These are phyloP conservation scores for Hippocampus guttulatus DNA, from an alignment of 2,113 vertebrate genomes.

Conservation along the genomic window DNA sequence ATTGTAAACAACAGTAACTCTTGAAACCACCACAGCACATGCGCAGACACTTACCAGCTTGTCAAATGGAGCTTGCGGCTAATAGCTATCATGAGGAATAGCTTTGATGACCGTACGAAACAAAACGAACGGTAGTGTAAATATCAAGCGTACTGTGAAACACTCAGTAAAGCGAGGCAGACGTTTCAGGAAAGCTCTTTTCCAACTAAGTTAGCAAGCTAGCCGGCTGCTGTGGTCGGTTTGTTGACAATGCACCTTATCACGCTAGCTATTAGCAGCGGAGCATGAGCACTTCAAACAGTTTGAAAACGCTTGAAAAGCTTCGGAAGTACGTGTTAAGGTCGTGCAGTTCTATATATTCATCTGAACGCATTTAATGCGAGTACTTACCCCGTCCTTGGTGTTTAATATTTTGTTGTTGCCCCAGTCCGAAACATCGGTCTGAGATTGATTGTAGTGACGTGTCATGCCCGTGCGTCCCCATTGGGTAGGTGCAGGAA, in stretches of 20 bases:
- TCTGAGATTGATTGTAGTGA: slow-evolving; percentile 59
- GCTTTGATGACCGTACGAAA: too few species aligned
- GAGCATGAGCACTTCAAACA: slow-evolving; percentile 8
- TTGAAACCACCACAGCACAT: slow-evolving; percentile 18
- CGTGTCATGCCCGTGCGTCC: slow-evolving; percentile 38
- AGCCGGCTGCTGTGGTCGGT: slow-evolving; percentile 29
- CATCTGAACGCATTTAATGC: neutral
- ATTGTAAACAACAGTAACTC: slow-evolving; percentile 25
- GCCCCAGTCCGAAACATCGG: slow-evolving; percentile 48
- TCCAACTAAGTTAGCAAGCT: slow-evolving; percentile 22
- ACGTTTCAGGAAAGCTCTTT: neutral
- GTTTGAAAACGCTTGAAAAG: neutral
- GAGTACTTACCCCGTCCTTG: slow-evolving; percentile 42
- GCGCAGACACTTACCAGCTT: slow-evolving; percentile 36
- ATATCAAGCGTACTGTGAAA: neutral
- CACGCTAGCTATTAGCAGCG: slow-evolving; percentile 45
- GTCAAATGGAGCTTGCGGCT: slow-evolving; percentile 13
- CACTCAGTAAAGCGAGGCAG: neutral
- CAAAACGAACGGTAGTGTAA: too few species aligned
- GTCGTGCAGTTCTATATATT: neutral
- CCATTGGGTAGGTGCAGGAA: slow-evolving; percentile 21
- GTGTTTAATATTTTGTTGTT: slow-evolving; percentile 1
- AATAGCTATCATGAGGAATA: neutral
- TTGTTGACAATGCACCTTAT: slow-evolving; percentile 52
- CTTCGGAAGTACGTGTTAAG: neutral